phyloP scores from a whole-genome alignment of 2,888 invertebrate genomes.

The Mythimna albipuncta region DNA sequence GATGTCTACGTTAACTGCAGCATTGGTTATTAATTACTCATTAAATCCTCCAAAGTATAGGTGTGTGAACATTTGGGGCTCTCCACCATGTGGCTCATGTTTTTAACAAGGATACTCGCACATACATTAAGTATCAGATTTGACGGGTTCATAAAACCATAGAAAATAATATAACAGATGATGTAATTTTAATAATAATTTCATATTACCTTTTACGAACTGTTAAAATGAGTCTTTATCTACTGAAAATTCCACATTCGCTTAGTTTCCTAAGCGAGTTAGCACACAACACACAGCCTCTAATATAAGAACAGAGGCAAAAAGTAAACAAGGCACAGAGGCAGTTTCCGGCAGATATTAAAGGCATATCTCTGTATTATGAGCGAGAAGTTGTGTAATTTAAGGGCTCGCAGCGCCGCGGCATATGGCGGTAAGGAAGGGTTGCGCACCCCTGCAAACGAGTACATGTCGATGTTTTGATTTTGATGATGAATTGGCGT shows the following conservation, averaged over 20 bases:
- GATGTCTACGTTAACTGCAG: no score
- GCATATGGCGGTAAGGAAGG: slow-evolving; percentile 87
- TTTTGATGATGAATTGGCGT: slow-evolving; percentile 43
- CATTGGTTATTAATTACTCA: no score
- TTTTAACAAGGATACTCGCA: no score
- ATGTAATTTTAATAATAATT: neutral
- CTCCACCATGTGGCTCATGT: no score
- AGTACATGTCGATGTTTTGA: slow-evolving; percentile 61
- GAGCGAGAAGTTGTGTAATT: slow-evolving; percentile 90
- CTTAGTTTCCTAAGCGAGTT: slow-evolving; percentile 45
- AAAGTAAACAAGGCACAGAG: slow-evolving; percentile 86
- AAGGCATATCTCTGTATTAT: slow-evolving; percentile 91
- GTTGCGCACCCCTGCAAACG: slow-evolving; percentile 67
- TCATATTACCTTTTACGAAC: neutral
- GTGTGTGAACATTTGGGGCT: no score
- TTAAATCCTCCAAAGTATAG: no score
- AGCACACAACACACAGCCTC: slow-evolving; percentile 70
- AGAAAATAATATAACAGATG: no score
- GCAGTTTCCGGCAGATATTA: slow-evolving; percentile 89
- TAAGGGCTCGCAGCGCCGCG: slow-evolving; percentile 85
- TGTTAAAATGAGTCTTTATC: slow-evolving; percentile 43
- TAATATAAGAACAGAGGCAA: slow-evolving; percentile 88
- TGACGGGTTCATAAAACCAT: no score
- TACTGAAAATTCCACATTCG: slow-evolving; percentile 50
- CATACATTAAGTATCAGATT: no score